These are phyloP conservation scores for Tuta absoluta DNA, from an alignment of 2,888 invertebrate genomes.

Conservation along the genomic window DNA sequence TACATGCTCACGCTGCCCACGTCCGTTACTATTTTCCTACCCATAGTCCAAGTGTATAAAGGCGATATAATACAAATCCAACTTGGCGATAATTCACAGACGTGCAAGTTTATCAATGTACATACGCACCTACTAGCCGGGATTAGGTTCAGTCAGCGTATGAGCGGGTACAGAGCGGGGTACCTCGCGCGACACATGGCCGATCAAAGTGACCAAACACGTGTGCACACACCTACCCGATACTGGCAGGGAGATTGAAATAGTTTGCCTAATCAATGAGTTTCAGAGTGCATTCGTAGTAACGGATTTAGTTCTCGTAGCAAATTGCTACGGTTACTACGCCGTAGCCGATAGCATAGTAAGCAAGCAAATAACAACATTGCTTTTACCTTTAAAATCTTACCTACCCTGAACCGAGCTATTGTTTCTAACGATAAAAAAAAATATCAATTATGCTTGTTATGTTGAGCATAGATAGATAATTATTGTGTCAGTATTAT, in stretches of 20 bases:
- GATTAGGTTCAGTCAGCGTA: background rate
- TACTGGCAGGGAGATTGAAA: background rate
- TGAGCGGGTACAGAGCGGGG: no score
- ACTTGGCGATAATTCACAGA: no score
- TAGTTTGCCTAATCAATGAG: constrained; percentile 1
- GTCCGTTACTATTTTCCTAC: no score
- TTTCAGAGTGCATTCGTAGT: background rate
- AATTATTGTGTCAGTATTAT: no score
- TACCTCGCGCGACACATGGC: background rate
- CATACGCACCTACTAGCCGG: background rate
- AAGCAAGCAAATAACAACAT: background rate
- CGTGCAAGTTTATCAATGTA: background rate
- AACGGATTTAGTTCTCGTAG: background rate
- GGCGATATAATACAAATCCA: no score
- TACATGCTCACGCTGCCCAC: no score
- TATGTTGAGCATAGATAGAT: no score
- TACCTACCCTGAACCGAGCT: no score
- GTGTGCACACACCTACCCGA: background rate
- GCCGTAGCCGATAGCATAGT: background rate
- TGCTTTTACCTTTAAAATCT: no score
- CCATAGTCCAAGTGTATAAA: no score
- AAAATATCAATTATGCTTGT: no score
- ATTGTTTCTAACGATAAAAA: no score
- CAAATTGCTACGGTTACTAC: background rate
- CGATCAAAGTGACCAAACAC: constrained; percentile 16